phyloP scores from a whole-genome alignment of 2,888 invertebrate species.

The Spodoptera exigua region DNA sequence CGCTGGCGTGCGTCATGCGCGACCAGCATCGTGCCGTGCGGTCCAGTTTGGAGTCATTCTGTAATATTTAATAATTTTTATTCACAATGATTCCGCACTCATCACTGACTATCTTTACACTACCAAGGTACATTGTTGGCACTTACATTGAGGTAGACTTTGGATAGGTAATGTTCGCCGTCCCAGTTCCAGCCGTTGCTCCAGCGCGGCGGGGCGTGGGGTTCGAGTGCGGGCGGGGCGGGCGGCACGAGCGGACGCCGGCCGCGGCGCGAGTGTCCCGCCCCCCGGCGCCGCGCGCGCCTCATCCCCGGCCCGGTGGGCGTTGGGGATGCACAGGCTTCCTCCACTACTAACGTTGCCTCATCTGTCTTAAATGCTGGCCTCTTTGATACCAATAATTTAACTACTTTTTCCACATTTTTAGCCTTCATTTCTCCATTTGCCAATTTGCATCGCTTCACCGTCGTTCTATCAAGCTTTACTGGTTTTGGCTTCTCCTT shows the following conservation, averaged over 20 bases:
- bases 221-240: conserved; percentile 58
- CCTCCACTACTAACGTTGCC: conserved; percentile 77
- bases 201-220: conserved; percentile 89
- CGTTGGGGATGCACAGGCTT: conserved; percentile 74
- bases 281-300: conserved; percentile 63
- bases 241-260: conserved; percentile 60
- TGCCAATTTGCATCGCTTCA: conserved; percentile 74
- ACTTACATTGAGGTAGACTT: conserved; percentile 96
- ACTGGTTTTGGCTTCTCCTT: conserved; percentile 35
- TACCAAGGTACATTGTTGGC: neutral
- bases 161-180: conserved; percentile 94
- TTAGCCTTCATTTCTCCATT: conserved; percentile 77
- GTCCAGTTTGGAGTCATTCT: conserved; percentile 83
- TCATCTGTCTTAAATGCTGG: conserved; percentile 83
- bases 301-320: conserved; percentile 53
- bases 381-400: conserved; percentile 82
- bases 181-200: conserved; percentile 98
- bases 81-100: too few species aligned
- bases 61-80: conserved; percentile 7
- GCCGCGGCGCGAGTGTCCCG: conserved; percentile 56
- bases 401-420: conserved; percentile 82
- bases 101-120: too few species aligned
- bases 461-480: conserved; percentile 43
- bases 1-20: conserved; percentile 96
- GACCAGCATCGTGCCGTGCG: conserved; percentile 95